phyloP scores from a whole-genome alignment of 1,140 invertebrate species.

The Lepidurus couesii region DNA sequence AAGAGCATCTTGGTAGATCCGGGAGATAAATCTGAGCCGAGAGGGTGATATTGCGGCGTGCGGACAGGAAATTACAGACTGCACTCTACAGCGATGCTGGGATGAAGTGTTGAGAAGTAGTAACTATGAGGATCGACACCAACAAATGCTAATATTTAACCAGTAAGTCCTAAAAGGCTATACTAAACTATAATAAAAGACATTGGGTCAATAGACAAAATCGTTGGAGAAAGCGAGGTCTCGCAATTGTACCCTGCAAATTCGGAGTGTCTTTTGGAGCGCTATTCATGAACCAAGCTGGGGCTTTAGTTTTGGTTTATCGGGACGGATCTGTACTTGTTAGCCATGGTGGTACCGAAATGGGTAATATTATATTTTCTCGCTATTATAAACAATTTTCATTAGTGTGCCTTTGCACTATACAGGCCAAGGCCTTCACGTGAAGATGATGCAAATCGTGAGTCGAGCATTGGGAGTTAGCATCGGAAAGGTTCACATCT shows the following conservation, averaged over 20 bases:
- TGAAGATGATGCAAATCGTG: slow-evolving; percentile 88
- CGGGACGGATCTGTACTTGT: slow-evolving; percentile 85
- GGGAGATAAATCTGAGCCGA: slow-evolving; percentile 71
- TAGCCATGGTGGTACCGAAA: slow-evolving; percentile 86
- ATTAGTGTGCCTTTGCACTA: no score
- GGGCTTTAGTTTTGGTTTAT: slow-evolving; percentile 81
- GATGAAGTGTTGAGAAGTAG: slow-evolving; percentile 65
- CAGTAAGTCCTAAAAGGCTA: no score
- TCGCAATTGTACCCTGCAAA: slow-evolving; percentile 77
- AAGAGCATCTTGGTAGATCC: slow-evolving; percentile 29
- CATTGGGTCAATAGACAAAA: slow-evolving; percentile 52
- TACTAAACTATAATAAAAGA: no score
- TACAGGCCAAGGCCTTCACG: slow-evolving; percentile 79
- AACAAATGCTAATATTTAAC: slow-evolving; percentile 8
- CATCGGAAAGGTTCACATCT: slow-evolving; percentile 71
- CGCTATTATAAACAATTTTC: no score
- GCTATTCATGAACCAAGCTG: slow-evolving; percentile 77
- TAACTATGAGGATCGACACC: slow-evolving; percentile 56
- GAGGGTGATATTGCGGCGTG: slow-evolving; percentile 74
- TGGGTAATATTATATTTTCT: slow-evolving; percentile 50
- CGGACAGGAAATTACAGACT: slow-evolving; percentile 65
- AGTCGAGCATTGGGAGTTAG: slow-evolving; percentile 67
- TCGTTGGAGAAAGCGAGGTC: slow-evolving; percentile 80
- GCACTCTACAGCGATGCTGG: slow-evolving; percentile 74
- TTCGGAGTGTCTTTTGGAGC: slow-evolving; percentile 83